phyloP scores from a whole-genome alignment of 2,797 vertebrate species.

The Pristis pectinata region DNA sequence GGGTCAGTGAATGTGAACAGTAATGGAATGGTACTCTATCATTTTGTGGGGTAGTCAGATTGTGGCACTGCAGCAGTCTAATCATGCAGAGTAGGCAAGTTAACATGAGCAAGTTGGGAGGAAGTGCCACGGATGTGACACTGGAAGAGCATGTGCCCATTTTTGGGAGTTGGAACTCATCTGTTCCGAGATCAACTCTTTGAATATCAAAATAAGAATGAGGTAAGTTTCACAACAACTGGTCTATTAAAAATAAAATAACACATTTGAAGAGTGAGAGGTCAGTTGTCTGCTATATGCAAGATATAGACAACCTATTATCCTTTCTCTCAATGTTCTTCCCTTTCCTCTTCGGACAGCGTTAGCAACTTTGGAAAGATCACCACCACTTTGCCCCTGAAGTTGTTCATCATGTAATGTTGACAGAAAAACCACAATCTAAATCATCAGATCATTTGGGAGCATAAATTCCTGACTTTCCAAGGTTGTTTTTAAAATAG shows the following conservation, averaged over 20 bases:
- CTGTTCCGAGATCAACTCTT: background rate
- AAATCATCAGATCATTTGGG: background rate
- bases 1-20: background rate
- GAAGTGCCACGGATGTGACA: too few relatives aligned
- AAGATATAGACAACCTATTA: background rate
- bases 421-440: background rate
- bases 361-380: background rate
- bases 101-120: background rate
- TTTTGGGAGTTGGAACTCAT: background rate
- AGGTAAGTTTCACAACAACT: background rate
- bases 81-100: background rate
- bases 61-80: too few relatives aligned
- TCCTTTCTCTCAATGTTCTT: background rate
- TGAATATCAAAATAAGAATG: background rate
- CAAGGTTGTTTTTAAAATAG: background rate
- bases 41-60: background rate
- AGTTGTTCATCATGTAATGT: background rate
- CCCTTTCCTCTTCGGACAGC: background rate
- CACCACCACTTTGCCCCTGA: background rate
- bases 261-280: background rate
- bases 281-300: background rate
- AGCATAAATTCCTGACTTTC: background rate
- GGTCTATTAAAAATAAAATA: background rate
- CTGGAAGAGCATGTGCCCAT: background rate
- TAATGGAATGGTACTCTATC: background rate